A percentile compares a stretch with the other conserved stretches of the same genome.
Conservation (phyloP, 1,140 invertebrate genomes). For the Geopemphigus sp. region DNA sequence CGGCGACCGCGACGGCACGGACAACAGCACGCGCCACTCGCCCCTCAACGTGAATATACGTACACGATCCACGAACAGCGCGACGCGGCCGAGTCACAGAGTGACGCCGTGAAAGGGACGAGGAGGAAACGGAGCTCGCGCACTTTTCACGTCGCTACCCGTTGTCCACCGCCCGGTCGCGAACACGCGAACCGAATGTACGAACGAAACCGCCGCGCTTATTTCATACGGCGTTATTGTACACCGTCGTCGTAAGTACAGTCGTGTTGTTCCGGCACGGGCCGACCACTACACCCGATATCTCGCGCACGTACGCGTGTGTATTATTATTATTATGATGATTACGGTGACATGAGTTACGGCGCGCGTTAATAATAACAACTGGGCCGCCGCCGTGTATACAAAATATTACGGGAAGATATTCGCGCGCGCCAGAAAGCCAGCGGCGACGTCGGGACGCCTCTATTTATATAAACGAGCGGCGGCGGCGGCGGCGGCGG, state of each 20-base stretch:
- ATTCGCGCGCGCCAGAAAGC: slow-evolving; percentile 34
- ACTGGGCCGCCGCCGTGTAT: slow-evolving; percentile 22
- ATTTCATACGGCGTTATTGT: no score
- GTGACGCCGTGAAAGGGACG: no score
- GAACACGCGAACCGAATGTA: neutral
- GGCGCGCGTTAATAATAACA: slow-evolving; percentile 45
- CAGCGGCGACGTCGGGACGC: slow-evolving; percentile 27
- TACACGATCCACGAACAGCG: no score
- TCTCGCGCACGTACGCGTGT: neutral
- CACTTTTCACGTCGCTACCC: no score
- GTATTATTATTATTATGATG: neutral
- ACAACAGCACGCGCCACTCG: no score
- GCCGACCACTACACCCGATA: neutral
- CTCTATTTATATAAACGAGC: slow-evolving; percentile 49
- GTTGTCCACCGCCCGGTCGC: neutral
- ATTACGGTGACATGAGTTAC: neutral
- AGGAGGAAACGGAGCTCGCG: no score
- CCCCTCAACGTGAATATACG: no score
- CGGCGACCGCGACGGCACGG: neutral
- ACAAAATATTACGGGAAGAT: neutral
- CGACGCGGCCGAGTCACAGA: no score
- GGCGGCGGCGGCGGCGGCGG: neutral
- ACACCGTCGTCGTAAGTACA: neutral
- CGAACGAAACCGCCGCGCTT: no score
- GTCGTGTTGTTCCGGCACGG: neutral